Evolutionary conservation across 2,113 vertebrate species (phyloP).

Genomic region (Austrofundulus limnaeus): DNA sequence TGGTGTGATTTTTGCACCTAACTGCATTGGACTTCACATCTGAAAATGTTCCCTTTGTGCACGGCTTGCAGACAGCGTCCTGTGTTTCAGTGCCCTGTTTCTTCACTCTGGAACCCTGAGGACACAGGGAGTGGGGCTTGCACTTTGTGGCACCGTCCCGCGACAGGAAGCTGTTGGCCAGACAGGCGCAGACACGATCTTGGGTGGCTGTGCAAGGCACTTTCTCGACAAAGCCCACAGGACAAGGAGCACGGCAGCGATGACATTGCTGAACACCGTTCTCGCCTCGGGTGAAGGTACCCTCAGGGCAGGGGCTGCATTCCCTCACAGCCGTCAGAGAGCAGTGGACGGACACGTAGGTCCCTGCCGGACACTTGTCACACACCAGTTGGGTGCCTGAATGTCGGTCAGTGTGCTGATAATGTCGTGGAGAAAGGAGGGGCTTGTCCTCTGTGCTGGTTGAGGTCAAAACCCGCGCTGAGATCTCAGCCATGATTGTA

Average conservation of each 20-base stretch:
- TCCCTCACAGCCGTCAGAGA: constrained; percentile 84
- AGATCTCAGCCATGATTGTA: constrained; percentile 75
- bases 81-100: constrained; percentile 86
- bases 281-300: constrained; percentile 90
- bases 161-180: constrained; percentile 79
- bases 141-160: constrained; percentile 74
- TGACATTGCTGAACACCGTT: constrained; percentile 92
- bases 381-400: constrained; percentile 86
- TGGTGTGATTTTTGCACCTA: constrained; percentile 86
- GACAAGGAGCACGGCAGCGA: constrained; percentile 82
- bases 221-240: constrained; percentile 84
- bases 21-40: constrained; percentile 82
- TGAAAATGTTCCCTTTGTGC: constrained; percentile 89
- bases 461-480: constrained; percentile 76
- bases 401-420: constrained; percentile 82
- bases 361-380: constrained; percentile 96
- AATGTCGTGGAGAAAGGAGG: constrained; percentile 81
- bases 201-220: constrained; percentile 83
- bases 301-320: constrained; percentile 85
- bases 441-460: constrained; percentile 76
- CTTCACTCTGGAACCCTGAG: constrained; percentile 86
- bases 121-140: constrained; percentile 82
- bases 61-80: constrained; percentile 88
- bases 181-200: constrained; percentile 89
- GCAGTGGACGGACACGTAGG: constrained; percentile 90